Base-by-base conservation (phyloP, 2,797 vertebrate genomes). In the Borostomias antarcticus region DNA sequence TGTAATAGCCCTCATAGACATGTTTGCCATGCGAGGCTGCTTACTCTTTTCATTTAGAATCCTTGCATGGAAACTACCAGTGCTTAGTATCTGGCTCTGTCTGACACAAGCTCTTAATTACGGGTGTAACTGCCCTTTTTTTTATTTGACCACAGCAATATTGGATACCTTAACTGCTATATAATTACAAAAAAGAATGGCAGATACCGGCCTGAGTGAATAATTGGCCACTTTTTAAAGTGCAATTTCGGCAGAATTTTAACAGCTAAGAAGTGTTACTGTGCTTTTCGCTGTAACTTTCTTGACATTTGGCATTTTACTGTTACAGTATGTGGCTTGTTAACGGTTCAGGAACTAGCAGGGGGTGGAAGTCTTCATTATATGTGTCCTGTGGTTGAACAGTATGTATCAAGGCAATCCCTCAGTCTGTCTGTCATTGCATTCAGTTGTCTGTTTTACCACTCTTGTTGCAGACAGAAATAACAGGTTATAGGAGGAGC, bases 61-160 rank as follows among this genome's bases (percentile, higher is more conserved):
- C 51, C 62, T 75, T 29, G 48, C 66, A 62, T 76, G 53, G 64
- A 79, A 83, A 85, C 85, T 76, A 84, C 82, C 57, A 78, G 66
- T 74, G 70, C 79, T 82, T 80, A 84, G 74, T 73, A 72, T 71
- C 80, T 86, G 75, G 80, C 80, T 80, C 58, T 73, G 54, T 70
- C 66, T 28, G 76, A 85, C 87, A 80, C 62, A 70, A 79, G 66
- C 43, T 70, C 74, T 76, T 86, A 86, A 90, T 90, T 89, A 85
- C 70, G 78, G 85, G 73, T 84, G 85, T 68, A 84, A 76, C 81
- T 66, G 75, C 73, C 65, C 73, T 68, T 77, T 72, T n/a, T 86
- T 89, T 88, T 79, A 88, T 83, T 84, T 70, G 70, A 88, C 88
- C 82, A 68, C 82, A 84, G 75, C 74, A 45, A 73, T 75, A 72